Evolutionary conservation across 2,797 vertebrate species (phyloP), one percentile per base, ranked within the genome.

Genomic region (Acanthurus leucopareius): DNA sequence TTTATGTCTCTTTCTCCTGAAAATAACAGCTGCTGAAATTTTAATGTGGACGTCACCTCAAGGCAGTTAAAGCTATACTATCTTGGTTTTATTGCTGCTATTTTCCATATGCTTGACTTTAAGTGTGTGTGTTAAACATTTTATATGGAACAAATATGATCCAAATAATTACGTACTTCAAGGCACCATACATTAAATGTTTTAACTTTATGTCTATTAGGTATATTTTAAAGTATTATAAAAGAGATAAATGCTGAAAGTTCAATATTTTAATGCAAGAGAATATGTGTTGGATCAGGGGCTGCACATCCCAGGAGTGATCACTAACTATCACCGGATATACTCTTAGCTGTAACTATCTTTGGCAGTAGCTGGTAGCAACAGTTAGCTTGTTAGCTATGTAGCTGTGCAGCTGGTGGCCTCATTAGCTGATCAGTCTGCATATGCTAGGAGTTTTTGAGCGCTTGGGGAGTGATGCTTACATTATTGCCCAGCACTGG

Each of bases 121-220:
- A 4, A 9, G 14, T 28, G 14, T 20, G 8, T 20, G 16, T 38
- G 3, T 68, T 51, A 5, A 51, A 25, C 8, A 7, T 51, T 61
- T 67, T 17, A 66, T 3, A 40, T 64, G 44, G 22, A 17, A 73
- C 48, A 32, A 48, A 28, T n/a, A 44, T 20, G 19, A 63, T 54
- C 45, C 40, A 42, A 13, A 13, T 10, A 42, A 42, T 42, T 42
- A 42, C 3, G 11, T 4, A 42, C 40, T 62, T 62, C 25, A 45
- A 32, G 22, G 44, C 1, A 1, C 44, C 14, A 4, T 7, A 63
- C 16, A 32, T 16, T 19, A 13, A n/a, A 17, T 4, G 4, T 57
- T 15, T 32, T 3, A 3, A 53, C 10, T 14, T 53, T 8, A 28
- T 16, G 25, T 38, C 10, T 7, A 40, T 40, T 10, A 13, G 9